phyloP scores from a whole-genome alignment of 2,797 vertebrate genomes.

The Argentina silus region DNA sequence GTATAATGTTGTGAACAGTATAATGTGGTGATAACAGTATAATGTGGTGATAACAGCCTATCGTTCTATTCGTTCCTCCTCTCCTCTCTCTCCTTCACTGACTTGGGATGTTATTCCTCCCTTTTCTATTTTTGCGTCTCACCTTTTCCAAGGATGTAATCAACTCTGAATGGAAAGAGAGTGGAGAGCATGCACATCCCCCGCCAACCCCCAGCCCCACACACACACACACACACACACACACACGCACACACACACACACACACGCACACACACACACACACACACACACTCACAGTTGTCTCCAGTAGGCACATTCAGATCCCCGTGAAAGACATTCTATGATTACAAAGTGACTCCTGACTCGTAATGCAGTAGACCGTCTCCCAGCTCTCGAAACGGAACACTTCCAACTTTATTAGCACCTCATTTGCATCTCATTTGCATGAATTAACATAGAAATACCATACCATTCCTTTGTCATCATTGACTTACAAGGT shows the following conservation, averaged over 20 bases:
- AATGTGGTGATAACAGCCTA: too few species aligned
- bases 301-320: too few species aligned
- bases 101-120: not conserved
- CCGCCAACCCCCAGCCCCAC: not conserved
- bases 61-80: not conserved
- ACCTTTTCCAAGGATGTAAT: slow-evolving; percentile 36
- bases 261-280: not conserved
- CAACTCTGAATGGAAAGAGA: slow-evolving; percentile 26
- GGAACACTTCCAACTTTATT: slow-evolving; percentile 31
- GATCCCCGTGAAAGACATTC: too few species aligned
- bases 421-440: slow-evolving; percentile 50
- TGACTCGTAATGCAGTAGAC: not conserved
- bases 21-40: too few species aligned
- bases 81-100: not conserved
- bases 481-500: too few species aligned
- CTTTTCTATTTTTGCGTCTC: slow-evolving; percentile 18
- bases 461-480: not conserved
- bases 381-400: not conserved
- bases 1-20: too few species aligned
- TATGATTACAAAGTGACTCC: not conserved
- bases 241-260: not conserved
- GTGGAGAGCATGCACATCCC: slow-evolving; percentile 8
- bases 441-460: slow-evolving; percentile 51
- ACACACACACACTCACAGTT: not conserved
- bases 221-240: not conserved